Base-by-base conservation (phyloP, 2,113 vertebrate species). In the Sitta europaea region DNA sequence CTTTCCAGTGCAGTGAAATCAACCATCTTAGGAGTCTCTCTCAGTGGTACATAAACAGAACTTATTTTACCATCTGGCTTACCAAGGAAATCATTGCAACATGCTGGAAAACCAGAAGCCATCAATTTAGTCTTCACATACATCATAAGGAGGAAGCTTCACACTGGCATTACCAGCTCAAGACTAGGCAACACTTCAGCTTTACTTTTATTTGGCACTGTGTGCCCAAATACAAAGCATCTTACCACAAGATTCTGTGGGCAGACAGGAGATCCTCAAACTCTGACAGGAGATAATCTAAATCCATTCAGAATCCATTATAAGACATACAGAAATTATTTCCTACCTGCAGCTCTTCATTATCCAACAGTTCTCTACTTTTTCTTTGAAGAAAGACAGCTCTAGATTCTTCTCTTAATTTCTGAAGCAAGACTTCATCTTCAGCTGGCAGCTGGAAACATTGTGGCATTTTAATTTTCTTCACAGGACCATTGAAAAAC, bases 351-450 rank as follows among this genome's bases (percentile, higher is more conserved):
- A 99, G 97, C 93, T 99, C 99, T 96, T 99, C 99, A 71, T 99
- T 99, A 97, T 99, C 99, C 82, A 99, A 96, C 22, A 99, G 98
- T 70, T 99, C 99, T 94, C 99, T 98, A 97, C 99, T 99, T 97
- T 99, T 99, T 93, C 99, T 99, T 97, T 99, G 99, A 71, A 99
- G 98, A 96, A 99, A 99, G 35, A 99, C 99, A 7, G 99, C 99
- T 98, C 99, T 98, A 54, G 99, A 99, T 97, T 99, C 99, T 95
- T 99, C 99, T 97, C 99, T 98, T 95, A 99, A 97, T 91, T 99
- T 99, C 96, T 99, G 99, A 78, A 99, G 98, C 86, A 99, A 97
- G 38, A 99, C 95, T 97, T 99, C 99, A 98, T 99, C 99, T 97
- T 99, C 99, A 58, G 99, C 99, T 86, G 99, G 99, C 54, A 99